These are phyloP conservation scores for Pandemis corylana DNA, from an alignment of 2,888 invertebrate species.

Conservation along the genomic window DNA sequence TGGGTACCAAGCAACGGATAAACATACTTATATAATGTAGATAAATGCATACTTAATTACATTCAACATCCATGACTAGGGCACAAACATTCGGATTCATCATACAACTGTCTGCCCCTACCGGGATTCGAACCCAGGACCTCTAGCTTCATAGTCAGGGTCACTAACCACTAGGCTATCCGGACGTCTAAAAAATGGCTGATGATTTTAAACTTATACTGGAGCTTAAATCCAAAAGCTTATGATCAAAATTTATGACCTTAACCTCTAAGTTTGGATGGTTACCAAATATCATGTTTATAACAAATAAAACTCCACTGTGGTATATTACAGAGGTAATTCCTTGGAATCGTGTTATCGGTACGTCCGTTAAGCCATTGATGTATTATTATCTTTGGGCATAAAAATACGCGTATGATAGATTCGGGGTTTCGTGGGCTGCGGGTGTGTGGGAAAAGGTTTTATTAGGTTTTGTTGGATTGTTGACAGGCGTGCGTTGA, in stretches of 20 bases:
- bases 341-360: conserved; percentile 31
- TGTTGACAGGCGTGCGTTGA: neutral
- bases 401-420: conserved; percentile 41
- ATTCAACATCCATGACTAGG: too few relatives aligned
- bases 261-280: conserved; percentile 14
- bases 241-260: conserved; percentile 11
- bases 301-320: conserved; percentile 35
- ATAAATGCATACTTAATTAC: too few relatives aligned
- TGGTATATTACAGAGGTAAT: conserved; percentile 40
- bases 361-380: conserved; percentile 39
- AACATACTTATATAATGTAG: too few relatives aligned
- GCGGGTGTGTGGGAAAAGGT: neutral
- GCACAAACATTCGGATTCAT: too few relatives aligned
- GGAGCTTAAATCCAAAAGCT: conserved; percentile 22
- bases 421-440: conserved; percentile 31
- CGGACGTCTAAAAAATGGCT: too few relatives aligned
- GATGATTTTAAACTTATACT: neutral
- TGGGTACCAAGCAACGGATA: too few relatives aligned
- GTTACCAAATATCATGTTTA: conserved; percentile 38
- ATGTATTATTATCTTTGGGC: conserved; percentile 41
- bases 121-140: too few relatives aligned
- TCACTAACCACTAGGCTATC: too few relatives aligned
- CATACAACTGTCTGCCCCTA: too few relatives aligned
- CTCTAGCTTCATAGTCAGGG: too few relatives aligned
- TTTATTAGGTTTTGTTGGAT: neutral